These are phyloP conservation scores for Xiphophorus couchianus DNA, from an alignment of 2,113 vertebrate species.

Conservation along the genomic window DNA sequence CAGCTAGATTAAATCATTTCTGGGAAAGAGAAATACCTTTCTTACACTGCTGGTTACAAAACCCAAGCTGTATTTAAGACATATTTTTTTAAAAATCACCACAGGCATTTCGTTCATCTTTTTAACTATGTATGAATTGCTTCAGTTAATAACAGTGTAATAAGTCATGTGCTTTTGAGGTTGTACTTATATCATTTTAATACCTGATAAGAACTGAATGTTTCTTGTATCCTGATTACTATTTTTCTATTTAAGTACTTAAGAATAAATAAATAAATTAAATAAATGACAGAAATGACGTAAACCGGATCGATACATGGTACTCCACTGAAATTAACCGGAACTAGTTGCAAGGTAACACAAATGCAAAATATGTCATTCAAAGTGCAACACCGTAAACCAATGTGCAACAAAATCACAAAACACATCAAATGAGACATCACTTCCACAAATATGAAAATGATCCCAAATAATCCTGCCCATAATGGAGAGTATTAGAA, in stretches of 20 bases:
- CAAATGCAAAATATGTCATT: conserved; percentile 10
- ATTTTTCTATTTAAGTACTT: neutral
- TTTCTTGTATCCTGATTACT: neutral
- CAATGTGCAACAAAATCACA: conserved; percentile 13
- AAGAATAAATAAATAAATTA: neutral
- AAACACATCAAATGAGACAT: conserved; percentile 1
- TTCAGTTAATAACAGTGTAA: neutral
- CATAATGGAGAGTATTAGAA: neutral
- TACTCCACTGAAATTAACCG: neutral
- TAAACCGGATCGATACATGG: neutral
- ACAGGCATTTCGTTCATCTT: too few species aligned
- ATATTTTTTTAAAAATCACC: too few species aligned
- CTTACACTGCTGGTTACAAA: too few species aligned
- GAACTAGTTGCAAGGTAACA: neutral
- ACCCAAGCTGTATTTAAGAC: too few species aligned
- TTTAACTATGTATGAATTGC: too few species aligned
- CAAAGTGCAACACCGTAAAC: conserved; percentile 35
- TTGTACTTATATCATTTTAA: neutral
- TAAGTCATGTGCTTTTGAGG: neutral
- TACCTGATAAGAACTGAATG: neutral
- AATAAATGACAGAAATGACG: neutral
- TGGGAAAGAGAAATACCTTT: too few species aligned
- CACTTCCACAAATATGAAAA: conserved; percentile 15
- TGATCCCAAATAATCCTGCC: neutral
- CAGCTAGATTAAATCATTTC: too few species aligned